phyloP scores from a whole-genome alignment of 1,140 invertebrate genomes.

The Neotoxoptera formosana region DNA sequence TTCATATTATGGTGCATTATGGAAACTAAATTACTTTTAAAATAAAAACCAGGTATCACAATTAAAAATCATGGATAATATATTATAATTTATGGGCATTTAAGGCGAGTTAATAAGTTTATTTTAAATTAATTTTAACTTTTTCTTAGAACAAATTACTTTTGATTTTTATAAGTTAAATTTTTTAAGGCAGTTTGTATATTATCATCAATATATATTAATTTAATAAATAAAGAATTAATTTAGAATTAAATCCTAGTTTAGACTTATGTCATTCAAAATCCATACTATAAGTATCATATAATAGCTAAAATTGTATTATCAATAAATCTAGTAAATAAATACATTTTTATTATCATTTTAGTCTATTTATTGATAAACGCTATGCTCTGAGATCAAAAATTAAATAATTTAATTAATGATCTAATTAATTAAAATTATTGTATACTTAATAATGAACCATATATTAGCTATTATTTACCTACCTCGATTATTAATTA shows the following conservation, averaged over 20 bases:
- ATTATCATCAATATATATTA: neutral
- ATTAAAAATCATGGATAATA: too few species aligned
- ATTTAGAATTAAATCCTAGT: neutral
- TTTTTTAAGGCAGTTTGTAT: neutral
- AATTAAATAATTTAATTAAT: neutral
- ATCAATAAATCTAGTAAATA: neutral
- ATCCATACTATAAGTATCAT: neutral
- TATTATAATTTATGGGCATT: too few species aligned
- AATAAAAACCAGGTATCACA: too few species aligned
- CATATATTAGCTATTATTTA: neutral
- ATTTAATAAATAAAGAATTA: neutral
- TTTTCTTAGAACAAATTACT: neutral
- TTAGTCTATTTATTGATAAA: neutral
- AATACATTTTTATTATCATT: too few species aligned
- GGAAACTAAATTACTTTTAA: too few species aligned
- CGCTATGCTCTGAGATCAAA: neutral
- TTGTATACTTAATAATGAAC: neutral
- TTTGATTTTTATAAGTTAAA: neutral
- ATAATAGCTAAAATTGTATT: neutral
- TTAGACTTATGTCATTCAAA: neutral
- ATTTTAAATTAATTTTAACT: neutral
- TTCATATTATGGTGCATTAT: too few species aligned
- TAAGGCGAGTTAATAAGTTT: too few species aligned
- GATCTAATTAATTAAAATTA: too few species aligned
- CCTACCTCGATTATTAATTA: neutral